Evolutionary conservation across 92 coral and sea anemone species (phyloP).

Genomic region (Epizoanthus stellaris): DNA sequence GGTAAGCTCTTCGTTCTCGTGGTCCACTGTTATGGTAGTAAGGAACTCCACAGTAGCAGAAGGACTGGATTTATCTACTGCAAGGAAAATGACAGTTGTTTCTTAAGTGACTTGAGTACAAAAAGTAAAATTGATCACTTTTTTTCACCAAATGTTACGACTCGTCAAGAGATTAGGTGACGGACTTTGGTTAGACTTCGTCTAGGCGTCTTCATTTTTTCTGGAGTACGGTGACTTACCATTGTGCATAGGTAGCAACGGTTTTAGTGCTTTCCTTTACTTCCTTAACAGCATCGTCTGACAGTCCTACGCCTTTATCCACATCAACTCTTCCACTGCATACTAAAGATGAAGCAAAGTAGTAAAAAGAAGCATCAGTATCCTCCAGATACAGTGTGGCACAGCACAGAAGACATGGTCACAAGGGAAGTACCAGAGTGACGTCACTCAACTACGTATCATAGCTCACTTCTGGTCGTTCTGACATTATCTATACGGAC

Average conservation of each 20-base stretch:
- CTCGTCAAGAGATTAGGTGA: too few species aligned
- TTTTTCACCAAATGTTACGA: too few species aligned
- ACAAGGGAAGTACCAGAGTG: too few species aligned
- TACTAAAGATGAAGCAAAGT: conserved; percentile 43
- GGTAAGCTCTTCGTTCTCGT: too few species aligned
- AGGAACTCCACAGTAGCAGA: too few species aligned
- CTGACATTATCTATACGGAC: not conserved
- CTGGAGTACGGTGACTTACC: conserved; percentile 57
- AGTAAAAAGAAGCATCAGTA: not conserved
- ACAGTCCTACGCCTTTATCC: conserved; percentile 58
- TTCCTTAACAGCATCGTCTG: conserved; percentile 69
- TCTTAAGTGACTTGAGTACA: too few species aligned
- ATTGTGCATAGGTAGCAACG: conserved; percentile 70
- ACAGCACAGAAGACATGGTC: too few species aligned
- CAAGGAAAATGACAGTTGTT: too few species aligned
- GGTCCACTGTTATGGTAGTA: too few species aligned
- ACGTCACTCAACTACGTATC: too few species aligned
- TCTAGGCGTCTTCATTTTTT: not conserved
- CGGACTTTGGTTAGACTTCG: not conserved
- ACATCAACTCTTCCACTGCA: conserved; percentile 75
- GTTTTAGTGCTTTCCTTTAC: conserved; percentile 69
- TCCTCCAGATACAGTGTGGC: not conserved
- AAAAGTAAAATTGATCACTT: too few species aligned
- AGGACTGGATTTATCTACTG: too few species aligned
- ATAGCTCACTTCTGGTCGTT: not conserved